Evolutionary conservation across 2,113 vertebrate species (phyloP).

Genomic region (Chitala chitala): DNA sequence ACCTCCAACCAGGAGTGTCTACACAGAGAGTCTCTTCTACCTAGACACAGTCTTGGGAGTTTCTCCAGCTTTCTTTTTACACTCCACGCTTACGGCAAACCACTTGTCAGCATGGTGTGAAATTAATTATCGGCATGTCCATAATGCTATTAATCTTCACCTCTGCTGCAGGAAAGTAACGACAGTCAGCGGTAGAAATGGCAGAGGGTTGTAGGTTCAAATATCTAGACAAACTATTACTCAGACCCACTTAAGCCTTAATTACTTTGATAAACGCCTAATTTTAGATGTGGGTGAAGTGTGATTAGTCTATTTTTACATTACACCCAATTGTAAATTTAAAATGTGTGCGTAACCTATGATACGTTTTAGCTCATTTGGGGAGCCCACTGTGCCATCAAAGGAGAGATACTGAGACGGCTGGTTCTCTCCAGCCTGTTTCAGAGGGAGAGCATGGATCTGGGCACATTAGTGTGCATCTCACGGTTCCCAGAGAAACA

Average conservation of each 20-base stretch:
- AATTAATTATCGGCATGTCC: neutral
- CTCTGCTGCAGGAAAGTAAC: neutral
- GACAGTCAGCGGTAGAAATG: neutral
- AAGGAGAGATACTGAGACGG: neutral
- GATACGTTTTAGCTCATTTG: neutral
- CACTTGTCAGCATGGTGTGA: neutral
- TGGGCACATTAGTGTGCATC: neutral
- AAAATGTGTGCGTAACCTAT: neutral
- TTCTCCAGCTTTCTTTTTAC: neutral
- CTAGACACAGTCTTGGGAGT: neutral
- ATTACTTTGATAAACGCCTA: neutral
- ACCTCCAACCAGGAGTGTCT: too few species aligned
- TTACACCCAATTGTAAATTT: too few species aligned
- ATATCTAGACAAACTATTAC: neutral
- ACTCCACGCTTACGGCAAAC: neutral
- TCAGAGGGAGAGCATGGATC: neutral
- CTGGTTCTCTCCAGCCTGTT: neutral
- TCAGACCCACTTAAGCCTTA: conserved; percentile 4
- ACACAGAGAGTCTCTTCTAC: neutral
- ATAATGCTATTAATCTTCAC: neutral
- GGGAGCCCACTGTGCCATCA: neutral
- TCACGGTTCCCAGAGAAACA: neutral
- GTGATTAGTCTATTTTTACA: neutral
- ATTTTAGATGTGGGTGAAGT: neutral
- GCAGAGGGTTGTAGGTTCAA: neutral